Percentiles rank a stretch among this genome's conserved stretches.
Conservation (phyloP, 2,113 vertebrate genomes). For the Girardinichthys multiradiatus region DNA sequence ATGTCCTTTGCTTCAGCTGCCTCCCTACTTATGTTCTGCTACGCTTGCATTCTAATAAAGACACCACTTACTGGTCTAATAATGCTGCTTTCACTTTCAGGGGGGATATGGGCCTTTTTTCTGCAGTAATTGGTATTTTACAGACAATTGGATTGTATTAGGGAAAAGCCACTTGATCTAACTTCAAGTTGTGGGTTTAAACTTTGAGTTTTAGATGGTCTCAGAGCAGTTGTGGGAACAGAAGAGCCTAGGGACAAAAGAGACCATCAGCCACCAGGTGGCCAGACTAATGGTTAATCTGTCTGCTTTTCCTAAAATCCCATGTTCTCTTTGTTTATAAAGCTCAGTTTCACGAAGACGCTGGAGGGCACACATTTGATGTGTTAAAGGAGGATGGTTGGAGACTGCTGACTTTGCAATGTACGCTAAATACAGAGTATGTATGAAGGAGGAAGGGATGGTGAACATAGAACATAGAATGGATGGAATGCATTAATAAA, state of each 20-base stretch:
- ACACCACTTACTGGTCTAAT: conserved; percentile 44
- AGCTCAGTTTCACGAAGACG: conserved; percentile 56
- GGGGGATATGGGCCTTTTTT: conserved; percentile 2
- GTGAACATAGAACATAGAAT: conserved; percentile 17
- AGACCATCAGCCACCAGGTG: conserved; percentile 46
- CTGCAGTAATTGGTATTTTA: conserved; percentile 58
- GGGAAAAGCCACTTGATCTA: conserved; percentile 36
- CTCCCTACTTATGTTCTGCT: conserved; percentile 62
- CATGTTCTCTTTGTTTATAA: conserved; percentile 43
- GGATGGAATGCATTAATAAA: no score
- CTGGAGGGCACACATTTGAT: conserved; percentile 70
- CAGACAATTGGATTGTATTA: conserved; percentile 48
- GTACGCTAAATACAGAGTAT: conserved; percentile 60
- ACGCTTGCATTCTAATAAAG: conserved; percentile 57
- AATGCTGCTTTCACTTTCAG: conserved; percentile 45
- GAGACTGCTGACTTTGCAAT: conserved; percentile 78
- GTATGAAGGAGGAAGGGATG: conserved; percentile 16
- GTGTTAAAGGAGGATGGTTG: conserved; percentile 72
- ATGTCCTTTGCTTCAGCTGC: conserved; percentile 46
- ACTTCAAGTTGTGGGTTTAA: conserved; percentile 22
- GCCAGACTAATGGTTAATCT: conserved; percentile 37
- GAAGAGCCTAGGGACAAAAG: background rate
- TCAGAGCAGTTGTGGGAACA: background rate
- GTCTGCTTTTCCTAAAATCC: conserved; percentile 27
- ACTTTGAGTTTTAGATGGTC: conserved; percentile 23